Evolutionary conservation across 2,113 vertebrate genomes (phyloP), one percentile per base, ranked within the genome.

Genomic region (Parotia lawesii): DNA sequence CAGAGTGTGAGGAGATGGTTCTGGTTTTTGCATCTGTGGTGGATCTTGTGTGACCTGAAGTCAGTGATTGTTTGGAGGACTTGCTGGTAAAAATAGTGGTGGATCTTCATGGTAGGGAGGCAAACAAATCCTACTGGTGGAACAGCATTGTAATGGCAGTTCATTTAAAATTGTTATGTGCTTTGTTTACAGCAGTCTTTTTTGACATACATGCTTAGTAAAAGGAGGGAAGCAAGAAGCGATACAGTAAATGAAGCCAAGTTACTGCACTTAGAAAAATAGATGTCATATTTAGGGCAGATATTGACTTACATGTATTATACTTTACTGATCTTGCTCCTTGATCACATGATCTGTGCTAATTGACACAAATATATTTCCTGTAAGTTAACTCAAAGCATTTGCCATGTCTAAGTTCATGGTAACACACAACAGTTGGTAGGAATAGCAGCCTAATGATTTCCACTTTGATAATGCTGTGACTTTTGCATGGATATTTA

Each of bases 401-500:
- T 91, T 93, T 95, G 61, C 93, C 57, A 45, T 28, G 87, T 35
- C 56, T 60, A 77, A 90, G 37, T 80, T 95, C 29, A 25, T 20
- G 80, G 69, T 85, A 87, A 73, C 33, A n/a, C 5, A 15, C 73
- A 53, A 62, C 25, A 85, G 23, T 89, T 53, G 21, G 56, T 69
- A 53, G 40, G 79, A 90, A 57, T 69, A 69, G 87, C 73, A 96
- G 76, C 23, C 83, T 93, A 86, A 92, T 71, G 85, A 93, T 93
- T 95, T 81, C 37, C 48, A 45, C 71, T 92, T 95, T 83, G 45
- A 57, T 85, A 93, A 81, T 44, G 33, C 73, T 60, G 45, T 93
- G 96, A 92, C 94, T 96, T 96, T 97, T 93, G 37, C 51, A 69
- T 57, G 72, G 75, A 82, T 93, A 91, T 29, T 88, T 94, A 92